A percentile compares a stretch with the other conserved stretches of the same genome.
Conservation (phyloP, 2,888 invertebrate genomes). For the Synanthedon tipuliformis region DNA sequence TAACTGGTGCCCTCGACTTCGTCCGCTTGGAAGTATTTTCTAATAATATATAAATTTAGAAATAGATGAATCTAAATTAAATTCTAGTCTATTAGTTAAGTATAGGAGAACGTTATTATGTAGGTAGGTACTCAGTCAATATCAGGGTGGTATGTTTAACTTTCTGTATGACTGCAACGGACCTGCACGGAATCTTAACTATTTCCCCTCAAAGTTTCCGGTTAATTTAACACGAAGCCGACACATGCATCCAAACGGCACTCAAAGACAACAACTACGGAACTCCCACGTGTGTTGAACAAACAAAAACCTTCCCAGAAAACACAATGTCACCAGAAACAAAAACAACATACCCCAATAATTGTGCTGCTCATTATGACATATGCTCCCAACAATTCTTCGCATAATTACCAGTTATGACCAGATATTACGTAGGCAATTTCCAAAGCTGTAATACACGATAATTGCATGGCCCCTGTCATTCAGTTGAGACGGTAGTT, state of each 20-base stretch:
- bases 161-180: constrained; percentile 37
- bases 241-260: constrained; percentile 47
- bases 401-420: constrained; percentile 28
- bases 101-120: background rate
- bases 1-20: too few relatives aligned
- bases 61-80: too few relatives aligned
- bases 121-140: background rate
- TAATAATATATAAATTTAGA: too few relatives aligned
- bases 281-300: constrained; percentile 54
- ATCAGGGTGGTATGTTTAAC: constrained; percentile 29
- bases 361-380: constrained; percentile 38
- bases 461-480: constrained; percentile 24
- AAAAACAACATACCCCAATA: constrained; percentile 45
- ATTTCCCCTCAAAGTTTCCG: constrained; percentile 58
- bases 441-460: constrained; percentile 9
- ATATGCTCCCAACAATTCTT: constrained; percentile 24
- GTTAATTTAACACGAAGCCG: constrained; percentile 61
- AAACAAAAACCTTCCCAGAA: constrained; percentile 52
- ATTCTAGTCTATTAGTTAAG: background rate
- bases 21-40: too few relatives aligned
- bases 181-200: constrained; percentile 59
- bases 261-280: constrained; percentile 26
- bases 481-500: constrained; percentile 15
- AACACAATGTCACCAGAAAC: constrained; percentile 50
- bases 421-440: constrained; percentile 18